Evolutionary conservation across 2,888 invertebrate species (phyloP).

Genomic region (Gymnoscelis rufifasciata): DNA sequence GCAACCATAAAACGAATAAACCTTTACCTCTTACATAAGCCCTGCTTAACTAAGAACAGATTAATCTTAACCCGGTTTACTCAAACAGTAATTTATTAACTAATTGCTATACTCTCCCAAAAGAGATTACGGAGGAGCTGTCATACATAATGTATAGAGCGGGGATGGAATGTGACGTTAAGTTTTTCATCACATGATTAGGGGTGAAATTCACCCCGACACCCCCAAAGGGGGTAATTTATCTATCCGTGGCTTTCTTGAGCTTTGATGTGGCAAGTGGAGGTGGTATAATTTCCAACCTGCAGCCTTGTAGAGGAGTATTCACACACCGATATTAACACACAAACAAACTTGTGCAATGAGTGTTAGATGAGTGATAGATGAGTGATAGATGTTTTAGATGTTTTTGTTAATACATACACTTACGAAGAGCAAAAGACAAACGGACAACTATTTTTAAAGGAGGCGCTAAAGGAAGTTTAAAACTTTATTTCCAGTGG

Average conservation of each 20-base stretch:
- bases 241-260: slow-evolving; percentile 55
- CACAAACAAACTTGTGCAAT: no score
- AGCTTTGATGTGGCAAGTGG: slow-evolving; percentile 27
- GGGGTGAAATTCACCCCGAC: slow-evolving; percentile 55
- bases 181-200: slow-evolving; percentile 77
- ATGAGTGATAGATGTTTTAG: no score
- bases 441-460: no score
- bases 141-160: slow-evolving; percentile 27
- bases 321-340: no score
- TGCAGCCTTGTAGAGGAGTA: no score
- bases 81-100: slow-evolving; percentile 24
- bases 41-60: slow-evolving; percentile 23
- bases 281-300: slow-evolving; percentile 34
- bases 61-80: slow-evolving; percentile 25
- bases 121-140: slow-evolving; percentile 32
- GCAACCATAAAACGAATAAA: no score
- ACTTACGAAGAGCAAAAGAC: no score
- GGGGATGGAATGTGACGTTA: slow-evolving; percentile 42
- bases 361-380: no score
- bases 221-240: slow-evolving; percentile 36
- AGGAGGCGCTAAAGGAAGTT: no score
- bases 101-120: slow-evolving; percentile 37
- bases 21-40: slow-evolving; percentile 8
- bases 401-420: no score
- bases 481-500: no score